Conservation (phyloP, 2,888 invertebrate species). For the Vesta saturnalis region DNA sequence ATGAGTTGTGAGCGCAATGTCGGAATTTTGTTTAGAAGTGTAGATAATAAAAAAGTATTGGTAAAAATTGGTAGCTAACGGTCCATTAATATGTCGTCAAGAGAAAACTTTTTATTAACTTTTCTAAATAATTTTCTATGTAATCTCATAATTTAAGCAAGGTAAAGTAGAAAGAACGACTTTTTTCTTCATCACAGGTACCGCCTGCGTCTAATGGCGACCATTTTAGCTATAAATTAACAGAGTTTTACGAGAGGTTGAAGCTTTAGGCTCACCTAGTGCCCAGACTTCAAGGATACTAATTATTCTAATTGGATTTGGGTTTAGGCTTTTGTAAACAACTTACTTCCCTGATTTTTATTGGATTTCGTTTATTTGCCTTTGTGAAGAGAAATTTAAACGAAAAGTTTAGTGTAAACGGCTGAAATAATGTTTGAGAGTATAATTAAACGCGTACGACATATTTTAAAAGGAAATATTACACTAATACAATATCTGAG, state of each 20-base stretch:
- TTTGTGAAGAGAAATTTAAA: conserved; percentile 13
- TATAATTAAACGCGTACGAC: background rate
- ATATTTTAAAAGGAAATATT: conserved; percentile 2
- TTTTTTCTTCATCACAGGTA: conserved; percentile 38
- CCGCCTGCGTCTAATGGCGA: conserved; percentile 37
- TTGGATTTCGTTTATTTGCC: conserved; percentile 29
- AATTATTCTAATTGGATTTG: conserved; percentile 39
- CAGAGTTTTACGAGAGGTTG: conserved; percentile 40
- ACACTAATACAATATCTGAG: background rate
- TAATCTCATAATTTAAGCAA: conserved; percentile 34
- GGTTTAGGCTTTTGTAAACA: conserved; percentile 30
- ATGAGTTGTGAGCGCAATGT: conserved; percentile 14
- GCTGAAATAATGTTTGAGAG: background rate
- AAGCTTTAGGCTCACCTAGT: conserved; percentile 29
- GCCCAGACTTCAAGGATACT: conserved; percentile 36
- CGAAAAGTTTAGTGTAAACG: background rate
- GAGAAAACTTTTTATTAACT: conserved; percentile 35
- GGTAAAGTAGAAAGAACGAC: conserved; percentile 29
- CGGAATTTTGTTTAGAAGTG: conserved; percentile 17
- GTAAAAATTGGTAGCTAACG: conserved; percentile 25
- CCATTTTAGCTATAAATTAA: conserved; percentile 42
- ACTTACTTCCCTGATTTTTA: conserved; percentile 33
- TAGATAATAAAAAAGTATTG: conserved; percentile 32
- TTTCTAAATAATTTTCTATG: conserved; percentile 31
- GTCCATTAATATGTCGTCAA: conserved; percentile 34